Base-by-base conservation (phyloP, 2,797 vertebrate genomes). In the Poeciliopsis presidionis region DNA sequence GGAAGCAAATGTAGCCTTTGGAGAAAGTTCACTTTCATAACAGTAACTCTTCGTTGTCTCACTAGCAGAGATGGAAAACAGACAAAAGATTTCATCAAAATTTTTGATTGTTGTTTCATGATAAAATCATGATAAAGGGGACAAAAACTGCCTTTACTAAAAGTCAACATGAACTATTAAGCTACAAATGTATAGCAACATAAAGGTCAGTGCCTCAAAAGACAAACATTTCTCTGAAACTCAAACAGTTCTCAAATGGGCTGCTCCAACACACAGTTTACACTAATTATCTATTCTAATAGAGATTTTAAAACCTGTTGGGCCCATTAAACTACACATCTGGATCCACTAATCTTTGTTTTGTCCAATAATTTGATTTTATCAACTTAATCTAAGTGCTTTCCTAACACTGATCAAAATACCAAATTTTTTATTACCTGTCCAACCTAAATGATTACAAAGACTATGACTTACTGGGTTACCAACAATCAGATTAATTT, bases 11-110 rank as follows among this genome's bases (percentile, higher is more conserved):
- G 67, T n/a, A 16, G 67, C 67, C 67, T 70, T 70, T 16, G 33
- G 67, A 70, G 67, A 67, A 67, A n/a, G 67, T 28, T 70, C 67
- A 43, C 41, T 70, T 45, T 70, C 43, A n/a, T 28, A 45, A 70
- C 41, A 7, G 41, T 14, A 13, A 45, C 5, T 70, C 67, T 70
- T n/a, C 12, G n/a, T 14, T n/a, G 25, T 45, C 41, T 70, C 20
- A 13, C 67, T 70, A 1, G 41, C 22, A 45, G 39, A 70, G 41
- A 70, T 45, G 41, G 67, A 70, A 45, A 5, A 25, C 16, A 39
- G 8, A 36, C n/a, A 8, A 33, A 63, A 39, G 28, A 65, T 25
- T 25, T 67, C 9, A 22, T 39, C 16, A 36, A 39, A 25, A 25
- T 39, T 12, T 65, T 25, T 41, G 63, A 53, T 25, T 41, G 22